Percentiles rank a stretch among this genome's conserved stretches.
phyloP scores from a whole-genome alignment of 2,888 invertebrate genomes.

The Tetranychus truncatus region DNA sequence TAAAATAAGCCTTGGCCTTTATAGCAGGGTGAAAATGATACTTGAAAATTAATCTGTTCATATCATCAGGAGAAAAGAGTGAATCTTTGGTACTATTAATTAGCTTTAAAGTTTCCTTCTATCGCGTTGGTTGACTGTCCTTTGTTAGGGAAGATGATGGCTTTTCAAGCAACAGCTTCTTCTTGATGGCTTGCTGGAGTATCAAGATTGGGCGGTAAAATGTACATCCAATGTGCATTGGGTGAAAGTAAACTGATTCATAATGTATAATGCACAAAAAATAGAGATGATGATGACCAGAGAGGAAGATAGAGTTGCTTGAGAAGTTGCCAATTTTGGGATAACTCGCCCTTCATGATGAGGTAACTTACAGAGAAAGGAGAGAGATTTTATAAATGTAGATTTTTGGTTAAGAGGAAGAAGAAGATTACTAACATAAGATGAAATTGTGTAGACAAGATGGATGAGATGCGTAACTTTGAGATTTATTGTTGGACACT shows the following conservation, averaged over 20 bases:
- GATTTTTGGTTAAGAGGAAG: background rate
- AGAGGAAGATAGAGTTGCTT: background rate
- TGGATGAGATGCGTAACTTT: background rate
- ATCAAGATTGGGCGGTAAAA: no score
- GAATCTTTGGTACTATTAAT: no score
- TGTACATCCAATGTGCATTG: no score
- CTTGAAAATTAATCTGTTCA: no score
- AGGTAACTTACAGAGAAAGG: background rate
- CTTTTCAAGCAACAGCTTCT: no score
- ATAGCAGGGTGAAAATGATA: no score
- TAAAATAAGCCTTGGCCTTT: no score
- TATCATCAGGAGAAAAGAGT: no score
- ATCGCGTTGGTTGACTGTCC: no score
- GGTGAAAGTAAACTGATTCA: background rate
- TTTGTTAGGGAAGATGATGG: no score
- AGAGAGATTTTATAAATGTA: background rate
- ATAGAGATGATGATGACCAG: background rate
- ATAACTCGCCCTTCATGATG: background rate
- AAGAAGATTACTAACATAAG: background rate
- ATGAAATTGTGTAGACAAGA: background rate
- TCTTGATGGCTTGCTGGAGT: no score
- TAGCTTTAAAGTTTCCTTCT: no score
- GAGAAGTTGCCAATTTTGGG: background rate
- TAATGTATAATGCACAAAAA: background rate
- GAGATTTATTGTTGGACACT: background rate